These are phyloP conservation scores for Gouania willdenowi DNA, from an alignment of 2,797 vertebrate species.

Conservation along the genomic window DNA sequence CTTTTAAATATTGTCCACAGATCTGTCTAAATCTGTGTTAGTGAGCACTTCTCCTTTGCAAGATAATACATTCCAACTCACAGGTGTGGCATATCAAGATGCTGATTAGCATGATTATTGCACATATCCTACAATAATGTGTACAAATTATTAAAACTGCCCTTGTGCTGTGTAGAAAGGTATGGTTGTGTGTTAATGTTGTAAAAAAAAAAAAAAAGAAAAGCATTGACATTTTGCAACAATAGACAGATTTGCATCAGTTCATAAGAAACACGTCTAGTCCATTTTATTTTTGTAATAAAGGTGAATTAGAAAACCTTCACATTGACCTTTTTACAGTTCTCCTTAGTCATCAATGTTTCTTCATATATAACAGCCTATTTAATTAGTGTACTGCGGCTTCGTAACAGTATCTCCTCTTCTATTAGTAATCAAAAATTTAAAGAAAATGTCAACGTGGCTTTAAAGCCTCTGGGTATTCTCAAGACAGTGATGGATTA, in stretches of 20 bases:
- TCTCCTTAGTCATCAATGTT: conserved; percentile 43
- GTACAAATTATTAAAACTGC: too few relatives aligned
- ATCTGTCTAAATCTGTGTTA: too few relatives aligned
- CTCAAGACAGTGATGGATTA: conserved; percentile 33
- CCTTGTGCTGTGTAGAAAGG: too few relatives aligned
- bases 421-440: conserved; percentile 66
- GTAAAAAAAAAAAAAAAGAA: too few relatives aligned
- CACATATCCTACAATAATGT: too few relatives aligned
- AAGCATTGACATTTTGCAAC: conserved; percentile 27
- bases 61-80: too few relatives aligned
- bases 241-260: conserved; percentile 24
- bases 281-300: conserved; percentile 56
- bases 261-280: conserved; percentile 47
- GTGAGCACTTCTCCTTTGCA: too few relatives aligned
- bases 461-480: conserved; percentile 37
- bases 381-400: conserved; percentile 53
- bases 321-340: conserved; percentile 58
- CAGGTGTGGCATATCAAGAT: too few relatives aligned
- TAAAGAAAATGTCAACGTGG: conserved; percentile 54
- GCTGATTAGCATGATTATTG: too few relatives aligned
- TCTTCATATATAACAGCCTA: conserved; percentile 41
- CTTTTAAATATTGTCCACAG: too few relatives aligned
- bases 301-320: conserved; percentile 55
- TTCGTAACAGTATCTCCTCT: conserved; percentile 55
- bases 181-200: too few relatives aligned